Evolutionary conservation across 2,797 vertebrate genomes (phyloP).

Genomic region (Rhinophrynus dorsalis): DNA sequence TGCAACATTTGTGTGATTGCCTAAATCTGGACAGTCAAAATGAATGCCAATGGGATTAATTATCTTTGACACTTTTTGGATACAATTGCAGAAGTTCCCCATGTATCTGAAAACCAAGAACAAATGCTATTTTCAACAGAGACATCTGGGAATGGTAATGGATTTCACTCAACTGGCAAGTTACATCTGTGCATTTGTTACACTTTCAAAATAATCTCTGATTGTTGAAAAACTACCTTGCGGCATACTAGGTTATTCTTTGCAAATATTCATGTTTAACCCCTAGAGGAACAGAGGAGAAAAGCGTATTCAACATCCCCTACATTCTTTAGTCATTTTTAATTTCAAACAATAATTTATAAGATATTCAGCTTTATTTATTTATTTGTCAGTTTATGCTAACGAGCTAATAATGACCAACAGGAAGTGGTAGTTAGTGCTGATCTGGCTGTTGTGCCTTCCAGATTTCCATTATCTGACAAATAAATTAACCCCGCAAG

Average conservation of each 20-base stretch:
- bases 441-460: too few relatives aligned
- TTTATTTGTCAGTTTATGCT: too few relatives aligned
- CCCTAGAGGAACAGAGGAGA: too few relatives aligned
- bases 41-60: conserved; percentile 46
- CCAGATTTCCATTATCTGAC: too few relatives aligned
- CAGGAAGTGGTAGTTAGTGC: not conserved
- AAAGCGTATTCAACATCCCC: too few relatives aligned
- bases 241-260: not conserved
- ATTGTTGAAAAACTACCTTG: not conserved
- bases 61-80: conserved; percentile 45
- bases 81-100: conserved; percentile 31
- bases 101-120: conserved; percentile 32
- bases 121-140: conserved; percentile 35
- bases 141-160: conserved; percentile 35
- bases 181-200: conserved; percentile 41
- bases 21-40: conserved; percentile 36
- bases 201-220: conserved; percentile 26
- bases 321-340: too few relatives aligned
- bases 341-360: too few relatives aligned
- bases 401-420: too few relatives aligned
- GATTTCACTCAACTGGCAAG: conserved; percentile 40
- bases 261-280: not conserved
- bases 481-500: too few relatives aligned
- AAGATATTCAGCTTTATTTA: too few relatives aligned
- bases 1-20: conserved; percentile 33